Conservation (phyloP, 2,113 vertebrate genomes). For the Antechinus flavipes region DNA sequence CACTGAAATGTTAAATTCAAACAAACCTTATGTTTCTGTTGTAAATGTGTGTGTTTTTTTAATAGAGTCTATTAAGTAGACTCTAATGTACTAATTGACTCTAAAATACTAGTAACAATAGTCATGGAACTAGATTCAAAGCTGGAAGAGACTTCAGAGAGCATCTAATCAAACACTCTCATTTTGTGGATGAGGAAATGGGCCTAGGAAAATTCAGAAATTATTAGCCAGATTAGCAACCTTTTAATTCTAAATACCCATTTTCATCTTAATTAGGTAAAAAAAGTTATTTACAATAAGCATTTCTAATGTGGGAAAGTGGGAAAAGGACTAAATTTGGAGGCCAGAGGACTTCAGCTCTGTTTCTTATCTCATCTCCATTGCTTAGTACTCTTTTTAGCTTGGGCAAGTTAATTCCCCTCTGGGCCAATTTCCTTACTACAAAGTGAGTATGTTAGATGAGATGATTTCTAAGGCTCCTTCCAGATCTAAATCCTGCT, state of each 20-base stretch:
- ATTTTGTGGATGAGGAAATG: neutral
- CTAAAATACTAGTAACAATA: neutral
- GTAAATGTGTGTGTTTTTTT: neutral
- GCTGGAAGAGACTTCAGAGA: neutral
- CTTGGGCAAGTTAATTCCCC: neutral
- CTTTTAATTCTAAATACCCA: neutral
- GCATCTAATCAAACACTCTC: neutral
- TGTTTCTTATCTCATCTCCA: neutral
- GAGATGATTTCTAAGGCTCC: neutral
- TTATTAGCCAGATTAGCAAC: neutral
- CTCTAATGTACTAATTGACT: no score
- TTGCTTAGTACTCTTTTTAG: neutral
- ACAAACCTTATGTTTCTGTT: neutral
- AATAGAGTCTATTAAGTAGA: no score
- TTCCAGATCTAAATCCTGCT: neutral
- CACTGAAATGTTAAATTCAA: neutral
- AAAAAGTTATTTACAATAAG: neutral
- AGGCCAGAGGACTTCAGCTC: neutral
- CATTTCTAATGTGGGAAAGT: neutral
- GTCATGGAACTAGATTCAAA: neutral
- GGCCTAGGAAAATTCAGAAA: neutral
- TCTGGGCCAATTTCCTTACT: neutral
- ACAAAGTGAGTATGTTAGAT: neutral
- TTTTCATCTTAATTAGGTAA: neutral
- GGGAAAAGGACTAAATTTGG: neutral